These are phyloP conservation scores for Myotis davidii DNA, from an alignment of 2,113 vertebrate species.

Conservation along the genomic window DNA sequence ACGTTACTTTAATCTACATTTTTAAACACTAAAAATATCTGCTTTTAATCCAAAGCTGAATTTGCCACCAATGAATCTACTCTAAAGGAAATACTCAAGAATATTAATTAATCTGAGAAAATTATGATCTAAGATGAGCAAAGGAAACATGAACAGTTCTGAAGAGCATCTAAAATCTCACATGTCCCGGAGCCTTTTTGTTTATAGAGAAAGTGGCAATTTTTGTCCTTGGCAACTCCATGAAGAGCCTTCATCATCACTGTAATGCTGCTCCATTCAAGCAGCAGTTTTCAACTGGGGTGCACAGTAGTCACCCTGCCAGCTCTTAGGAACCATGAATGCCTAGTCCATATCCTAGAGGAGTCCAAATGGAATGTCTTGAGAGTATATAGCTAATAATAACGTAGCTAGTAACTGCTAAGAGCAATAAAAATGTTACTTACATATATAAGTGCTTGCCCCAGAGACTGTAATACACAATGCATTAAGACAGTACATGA, in stretches of 20 bases:
- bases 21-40: not conserved
- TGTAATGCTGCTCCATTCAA: not conserved
- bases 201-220: not conserved
- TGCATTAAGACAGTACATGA: not conserved
- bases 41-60: constrained; percentile 37
- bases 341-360: not conserved
- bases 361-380: not conserved
- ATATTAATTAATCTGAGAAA: not conserved
- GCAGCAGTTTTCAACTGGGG: not conserved
- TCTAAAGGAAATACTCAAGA: not conserved
- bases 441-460: not conserved
- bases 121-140: not conserved
- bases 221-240: not conserved
- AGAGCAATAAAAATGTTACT: not conserved
- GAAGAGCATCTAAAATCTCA: not conserved
- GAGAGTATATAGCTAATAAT: not conserved
- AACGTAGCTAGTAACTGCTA: not conserved
- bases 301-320: accelerated
- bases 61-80: not conserved
- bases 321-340: not conserved
- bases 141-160: not conserved
- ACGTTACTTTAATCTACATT: not conserved
- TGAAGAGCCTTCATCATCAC: not conserved
- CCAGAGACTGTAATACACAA: not conserved
- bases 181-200: not conserved